phyloP scores from a whole-genome alignment of 1,140 invertebrate species.

The Bombus balteatus region DNA sequence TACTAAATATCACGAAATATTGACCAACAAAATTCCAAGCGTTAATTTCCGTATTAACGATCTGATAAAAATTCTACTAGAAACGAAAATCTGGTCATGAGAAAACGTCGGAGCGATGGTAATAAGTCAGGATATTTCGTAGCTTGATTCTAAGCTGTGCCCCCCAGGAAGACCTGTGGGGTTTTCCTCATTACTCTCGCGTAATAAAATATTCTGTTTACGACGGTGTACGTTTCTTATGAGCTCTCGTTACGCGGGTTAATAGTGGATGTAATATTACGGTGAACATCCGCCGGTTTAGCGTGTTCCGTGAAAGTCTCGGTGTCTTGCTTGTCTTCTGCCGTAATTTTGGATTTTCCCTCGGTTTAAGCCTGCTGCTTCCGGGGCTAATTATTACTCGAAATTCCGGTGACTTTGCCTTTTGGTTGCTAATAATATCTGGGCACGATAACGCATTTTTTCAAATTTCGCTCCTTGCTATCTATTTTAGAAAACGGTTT shows the following conservation, averaged over 20 bases:
- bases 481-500: neutral
- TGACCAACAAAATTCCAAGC: neutral
- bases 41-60: neutral
- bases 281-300: conserved; percentile 11
- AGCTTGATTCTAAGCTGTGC: neutral
- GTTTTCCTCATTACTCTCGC: conserved; percentile 22
- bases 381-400: conserved; percentile 6
- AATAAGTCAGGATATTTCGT: neutral
- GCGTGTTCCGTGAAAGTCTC: neutral
- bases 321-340: neutral
- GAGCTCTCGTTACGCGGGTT: conserved; percentile 31
- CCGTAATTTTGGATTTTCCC: conserved; percentile 22
- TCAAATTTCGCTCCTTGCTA: accelerated
- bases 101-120: neutral
- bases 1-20: neutral
- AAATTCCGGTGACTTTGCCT: neutral
- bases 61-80: neutral
- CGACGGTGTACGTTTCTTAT: conserved; percentile 29
- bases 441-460: neutral
- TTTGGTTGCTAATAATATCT: neutral
- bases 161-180: too few relatives aligned
- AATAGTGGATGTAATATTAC: conserved; percentile 37
- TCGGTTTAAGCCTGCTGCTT: neutral
- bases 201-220: conserved; percentile 42
- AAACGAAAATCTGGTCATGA: neutral